Conservation (phyloP, 2,113 vertebrate genomes). For the Dendropsophus ebraccatus region DNA sequence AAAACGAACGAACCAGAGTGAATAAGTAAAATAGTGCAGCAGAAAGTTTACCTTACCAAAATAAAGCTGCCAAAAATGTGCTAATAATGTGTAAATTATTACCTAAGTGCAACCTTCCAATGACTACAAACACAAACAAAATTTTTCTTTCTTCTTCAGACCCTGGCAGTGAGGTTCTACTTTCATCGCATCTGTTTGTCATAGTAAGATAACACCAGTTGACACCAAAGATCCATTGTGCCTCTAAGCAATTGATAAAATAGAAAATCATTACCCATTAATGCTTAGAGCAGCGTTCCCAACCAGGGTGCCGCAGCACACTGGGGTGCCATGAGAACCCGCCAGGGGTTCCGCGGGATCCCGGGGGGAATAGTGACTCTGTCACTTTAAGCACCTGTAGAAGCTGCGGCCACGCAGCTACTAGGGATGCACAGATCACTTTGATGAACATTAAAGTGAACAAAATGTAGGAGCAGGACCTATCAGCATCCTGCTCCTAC, state of each 20-base stretch:
- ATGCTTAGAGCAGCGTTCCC: too few species aligned
- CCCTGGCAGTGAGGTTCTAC: neutral
- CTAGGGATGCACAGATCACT: too few species aligned
- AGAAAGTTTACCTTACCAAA: neutral
- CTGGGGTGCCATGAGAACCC: too few species aligned
- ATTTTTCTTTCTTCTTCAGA: neutral
- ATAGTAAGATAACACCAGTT: neutral
- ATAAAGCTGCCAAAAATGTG: neutral
- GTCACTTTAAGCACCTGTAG: too few species aligned
- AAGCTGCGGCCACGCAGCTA: too few species aligned
- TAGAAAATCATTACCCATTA: neutral
- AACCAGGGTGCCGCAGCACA: too few species aligned
- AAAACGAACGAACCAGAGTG: neutral
- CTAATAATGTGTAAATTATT: neutral
- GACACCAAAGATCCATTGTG: too few species aligned
- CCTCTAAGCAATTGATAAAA: neutral
- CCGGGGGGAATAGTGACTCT: too few species aligned
- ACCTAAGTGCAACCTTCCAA: neutral
- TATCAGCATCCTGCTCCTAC: too few species aligned
- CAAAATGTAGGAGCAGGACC: too few species aligned
- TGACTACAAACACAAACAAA: neutral
- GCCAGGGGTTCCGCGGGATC: too few species aligned
- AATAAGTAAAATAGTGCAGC: neutral
- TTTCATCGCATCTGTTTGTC: neutral
- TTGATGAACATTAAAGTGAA: too few species aligned